Conservation (phyloP, 2,888 invertebrate genomes). For the Sinodicranocentrus sp. region DNA sequence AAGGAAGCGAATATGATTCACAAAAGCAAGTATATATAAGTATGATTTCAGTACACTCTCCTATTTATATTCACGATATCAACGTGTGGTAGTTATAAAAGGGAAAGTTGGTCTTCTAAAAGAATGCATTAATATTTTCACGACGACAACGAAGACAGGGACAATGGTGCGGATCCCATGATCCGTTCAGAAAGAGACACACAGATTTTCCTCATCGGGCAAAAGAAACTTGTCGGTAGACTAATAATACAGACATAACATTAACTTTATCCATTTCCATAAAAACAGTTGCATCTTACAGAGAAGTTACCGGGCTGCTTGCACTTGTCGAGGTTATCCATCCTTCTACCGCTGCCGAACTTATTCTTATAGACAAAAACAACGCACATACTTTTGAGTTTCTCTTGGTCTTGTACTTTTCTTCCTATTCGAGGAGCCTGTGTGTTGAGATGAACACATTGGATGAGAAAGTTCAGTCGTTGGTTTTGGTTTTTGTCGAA, state of each 20-base stretch:
- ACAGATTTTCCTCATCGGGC: neutral
- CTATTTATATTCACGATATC: too few species aligned
- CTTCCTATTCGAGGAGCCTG: too few species aligned
- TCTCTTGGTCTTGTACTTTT: too few species aligned
- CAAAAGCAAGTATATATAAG: neutral
- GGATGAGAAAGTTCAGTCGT: slow-evolving; percentile 6
- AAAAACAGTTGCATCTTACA: slow-evolving; percentile 1
- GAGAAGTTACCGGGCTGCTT: neutral
- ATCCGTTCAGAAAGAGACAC: neutral
- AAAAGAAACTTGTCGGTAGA: neutral
- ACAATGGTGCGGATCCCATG: neutral
- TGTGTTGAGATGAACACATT: too few species aligned
- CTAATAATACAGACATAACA: slow-evolving; percentile 4
- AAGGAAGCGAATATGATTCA: neutral
- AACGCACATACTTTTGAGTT: too few species aligned
- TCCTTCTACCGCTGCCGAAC: too few species aligned
- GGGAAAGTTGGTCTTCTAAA: neutral
- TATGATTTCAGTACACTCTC: neutral
- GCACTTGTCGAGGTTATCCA: too few species aligned
- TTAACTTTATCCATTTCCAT: slow-evolving; percentile 10
- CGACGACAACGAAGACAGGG: neutral
- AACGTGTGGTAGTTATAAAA: too few species aligned
- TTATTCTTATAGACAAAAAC: too few species aligned
- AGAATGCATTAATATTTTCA: slow-evolving; percentile 5
- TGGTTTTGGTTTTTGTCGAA: slow-evolving; percentile 2